phyloP scores from a whole-genome alignment of 2,113 vertebrate species.

The Pleuronectes platessa region DNA sequence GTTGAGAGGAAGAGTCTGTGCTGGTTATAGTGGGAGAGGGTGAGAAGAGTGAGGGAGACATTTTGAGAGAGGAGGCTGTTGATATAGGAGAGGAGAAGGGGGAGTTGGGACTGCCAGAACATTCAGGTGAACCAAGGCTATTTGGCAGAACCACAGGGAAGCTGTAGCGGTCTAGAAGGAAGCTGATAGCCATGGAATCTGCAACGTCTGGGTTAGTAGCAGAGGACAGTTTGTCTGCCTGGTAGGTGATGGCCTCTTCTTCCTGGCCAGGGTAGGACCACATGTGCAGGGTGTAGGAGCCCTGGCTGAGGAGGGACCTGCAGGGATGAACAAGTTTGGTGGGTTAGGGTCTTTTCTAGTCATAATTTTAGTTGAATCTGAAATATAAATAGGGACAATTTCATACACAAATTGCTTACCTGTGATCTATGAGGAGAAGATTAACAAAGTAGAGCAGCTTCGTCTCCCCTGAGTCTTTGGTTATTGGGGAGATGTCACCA shows the following conservation, averaged over 20 bases:
- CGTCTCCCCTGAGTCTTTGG: constrained; percentile 62
- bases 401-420: constrained; percentile 36
- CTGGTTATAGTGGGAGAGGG: neutral
- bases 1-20: neutral
- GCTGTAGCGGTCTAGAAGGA: constrained; percentile 81
- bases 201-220: constrained; percentile 80
- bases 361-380: no score
- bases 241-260: constrained; percentile 77
- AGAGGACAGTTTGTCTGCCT: constrained; percentile 82
- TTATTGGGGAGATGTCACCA: constrained; percentile 37
- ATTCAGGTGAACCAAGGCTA: constrained; percentile 13
- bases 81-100: neutral
- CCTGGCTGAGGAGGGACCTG: constrained; percentile 81
- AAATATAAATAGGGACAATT: no score
- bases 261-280: constrained; percentile 77
- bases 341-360: no score
- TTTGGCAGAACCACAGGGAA: constrained; percentile 82
- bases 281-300: constrained; percentile 81
- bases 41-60: constrained; percentile 1
- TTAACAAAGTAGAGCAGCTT: constrained; percentile 84
- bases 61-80: neutral
- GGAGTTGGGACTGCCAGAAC: neutral
- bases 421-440: constrained; percentile 85
- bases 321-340: neutral
- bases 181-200: constrained; percentile 81